phyloP scores from a whole-genome alignment of 2,888 invertebrate genomes.

The Eupithecia tripunctaria region DNA sequence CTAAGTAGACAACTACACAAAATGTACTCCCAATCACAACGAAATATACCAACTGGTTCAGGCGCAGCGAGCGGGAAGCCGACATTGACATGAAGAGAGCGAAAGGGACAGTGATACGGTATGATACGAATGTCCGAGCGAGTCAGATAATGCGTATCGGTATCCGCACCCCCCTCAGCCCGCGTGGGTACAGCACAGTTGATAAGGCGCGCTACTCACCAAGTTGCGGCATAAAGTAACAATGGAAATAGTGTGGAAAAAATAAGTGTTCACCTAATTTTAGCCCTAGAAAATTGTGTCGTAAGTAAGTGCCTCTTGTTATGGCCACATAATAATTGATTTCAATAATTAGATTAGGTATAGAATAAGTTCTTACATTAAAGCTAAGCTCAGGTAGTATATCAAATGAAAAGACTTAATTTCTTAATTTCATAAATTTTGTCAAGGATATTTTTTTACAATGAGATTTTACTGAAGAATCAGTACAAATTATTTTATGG shows the following conservation, averaged over 20 bases:
- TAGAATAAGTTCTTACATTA: neutral
- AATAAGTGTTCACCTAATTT: neutral
- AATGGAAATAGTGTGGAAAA: neutral
- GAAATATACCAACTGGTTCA: neutral
- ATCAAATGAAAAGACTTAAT: no score
- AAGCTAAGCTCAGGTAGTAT: no score
- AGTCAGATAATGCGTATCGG: constrained; percentile 3
- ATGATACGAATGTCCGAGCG: neutral
- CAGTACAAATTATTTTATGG: no score
- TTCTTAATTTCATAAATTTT: no score
- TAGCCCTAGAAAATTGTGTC: neutral
- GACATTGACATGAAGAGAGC: neutral
- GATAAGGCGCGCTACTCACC: constrained; percentile 6
- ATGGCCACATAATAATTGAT: neutral
- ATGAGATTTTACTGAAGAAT: no score
- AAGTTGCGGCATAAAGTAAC: neutral
- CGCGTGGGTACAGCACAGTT: neutral
- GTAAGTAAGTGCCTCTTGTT: no score
- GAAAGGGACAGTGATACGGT: constrained; percentile 7
- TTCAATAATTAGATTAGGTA: neutral
- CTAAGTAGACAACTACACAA: no score
- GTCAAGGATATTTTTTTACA: no score
- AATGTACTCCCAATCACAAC: neutral
- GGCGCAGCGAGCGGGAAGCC: neutral
- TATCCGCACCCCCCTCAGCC: neutral